These are phyloP conservation scores for Rhombomys opimus DNA, from an alignment of 2,113 vertebrate species.

Conservation along the genomic window DNA sequence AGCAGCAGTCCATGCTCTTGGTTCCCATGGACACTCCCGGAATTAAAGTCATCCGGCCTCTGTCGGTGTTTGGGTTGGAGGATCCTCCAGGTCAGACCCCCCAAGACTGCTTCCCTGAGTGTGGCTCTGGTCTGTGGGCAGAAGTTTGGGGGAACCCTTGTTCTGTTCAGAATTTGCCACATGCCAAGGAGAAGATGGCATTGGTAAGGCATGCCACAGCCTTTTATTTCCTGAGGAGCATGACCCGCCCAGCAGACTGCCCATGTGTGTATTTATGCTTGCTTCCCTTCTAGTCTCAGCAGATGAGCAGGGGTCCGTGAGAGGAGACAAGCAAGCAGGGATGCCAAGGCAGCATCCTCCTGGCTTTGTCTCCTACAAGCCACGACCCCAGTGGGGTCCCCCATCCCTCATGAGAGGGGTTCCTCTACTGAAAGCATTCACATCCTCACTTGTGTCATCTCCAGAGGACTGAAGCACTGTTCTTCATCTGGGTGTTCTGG, in stretches of 20 bases:
- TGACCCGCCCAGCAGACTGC: background rate
- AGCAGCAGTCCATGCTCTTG: constrained; percentile 83
- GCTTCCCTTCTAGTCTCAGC: background rate
- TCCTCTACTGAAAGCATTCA: background rate
- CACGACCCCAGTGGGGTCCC: no score
- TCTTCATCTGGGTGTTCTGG: background rate
- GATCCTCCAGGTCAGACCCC: constrained; percentile 70
- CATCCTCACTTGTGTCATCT: background rate
- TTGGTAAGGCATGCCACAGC: background rate
- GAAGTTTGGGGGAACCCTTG: background rate
- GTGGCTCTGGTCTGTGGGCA: background rate
- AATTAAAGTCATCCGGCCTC: constrained; percentile 74
- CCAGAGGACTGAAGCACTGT: rapidly evolving
- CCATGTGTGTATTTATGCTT: background rate
- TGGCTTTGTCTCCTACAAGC: background rate
- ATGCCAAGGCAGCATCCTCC: background rate
- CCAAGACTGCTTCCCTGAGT: rapidly evolving
- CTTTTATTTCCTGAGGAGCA: background rate
- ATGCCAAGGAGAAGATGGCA: background rate
- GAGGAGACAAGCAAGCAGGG: background rate
- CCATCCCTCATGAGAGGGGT: background rate
- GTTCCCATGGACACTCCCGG: constrained; percentile 84
- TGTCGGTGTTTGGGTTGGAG: constrained; percentile 75
- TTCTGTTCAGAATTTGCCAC: background rate
- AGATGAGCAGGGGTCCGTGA: background rate